Base-by-base conservation (phyloP, 2,113 vertebrate genomes). In the Aleadryas rufinucha region DNA sequence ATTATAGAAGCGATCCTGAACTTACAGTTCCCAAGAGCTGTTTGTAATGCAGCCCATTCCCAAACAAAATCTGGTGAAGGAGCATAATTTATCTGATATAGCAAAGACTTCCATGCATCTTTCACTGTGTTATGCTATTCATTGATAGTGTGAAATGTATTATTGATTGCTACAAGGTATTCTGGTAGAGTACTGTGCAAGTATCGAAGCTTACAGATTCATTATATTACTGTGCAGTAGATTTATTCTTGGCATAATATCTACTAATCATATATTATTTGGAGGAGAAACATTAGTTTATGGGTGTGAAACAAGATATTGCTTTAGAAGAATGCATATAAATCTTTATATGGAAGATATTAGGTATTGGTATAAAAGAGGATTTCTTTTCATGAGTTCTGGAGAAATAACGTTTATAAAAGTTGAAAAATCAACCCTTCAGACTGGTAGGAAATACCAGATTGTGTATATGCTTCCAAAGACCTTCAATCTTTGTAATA, bases 261-360 rank as follows among this genome's bases (percentile, higher is more conserved):
- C 35, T 90, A 80, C 82, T 87, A 96, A 95, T 95, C 22, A 0
- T 93, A 45, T 85, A 83, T 95, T 96, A 93, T 91, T 88, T 91
- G 84, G 84, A 90, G 94, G 63, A 86, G 74, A 95, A 95, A 94
- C 47, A 84, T 95, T 91, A 87, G 65, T 84, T 96, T 88, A 74
- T 75, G 66, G 74, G 33, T 76, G 42, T 57, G 87, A 90, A 92
- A 69, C 20, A 93, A 81, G 87, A 61, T 71, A 91, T 16, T 80
- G 61, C 68, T 94, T 95, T 76, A 90, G 47, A 57, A 45, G 26
- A 80, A 56, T 47, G 28, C 52, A 78, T 77, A 84, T 96, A 87
- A 91, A 75, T 94, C 66, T 93, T 70, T 70, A 15, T 47, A 42
- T 57, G 44, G 33, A 88, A 85, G 74, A 41, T 42, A 39, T 20